Evolutionary conservation across 1,140 invertebrate genomes (phyloP).

Genomic region (Macrobrachium nipponense): DNA sequence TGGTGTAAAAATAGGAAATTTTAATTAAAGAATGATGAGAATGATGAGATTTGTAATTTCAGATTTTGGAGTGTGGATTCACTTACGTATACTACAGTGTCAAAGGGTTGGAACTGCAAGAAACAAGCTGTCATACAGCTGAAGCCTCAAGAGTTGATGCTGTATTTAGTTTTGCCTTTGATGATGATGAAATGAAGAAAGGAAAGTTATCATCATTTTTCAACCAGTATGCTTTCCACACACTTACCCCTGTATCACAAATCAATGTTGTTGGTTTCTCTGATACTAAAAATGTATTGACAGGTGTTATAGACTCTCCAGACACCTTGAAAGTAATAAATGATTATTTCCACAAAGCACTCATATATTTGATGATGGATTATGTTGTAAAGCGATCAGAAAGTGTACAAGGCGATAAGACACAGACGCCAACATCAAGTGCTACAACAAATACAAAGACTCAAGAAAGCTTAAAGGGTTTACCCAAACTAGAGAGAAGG

Average conservation of each 20-base stretch:
- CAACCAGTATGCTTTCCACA: constrained; percentile 64
- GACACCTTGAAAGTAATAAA: constrained; percentile 68
- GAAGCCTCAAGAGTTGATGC: constrained; percentile 72
- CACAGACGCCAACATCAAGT: neutral
- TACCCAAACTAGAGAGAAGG: constrained; percentile 47
- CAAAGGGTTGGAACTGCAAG: constrained; percentile 72
- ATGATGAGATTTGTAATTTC: neutral
- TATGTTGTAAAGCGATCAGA: constrained; percentile 66
- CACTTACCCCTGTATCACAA: constrained; percentile 63
- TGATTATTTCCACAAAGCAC: constrained; percentile 68
- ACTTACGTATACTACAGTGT: constrained; percentile 69
- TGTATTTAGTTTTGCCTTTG: constrained; percentile 70
- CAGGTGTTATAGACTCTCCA: constrained; percentile 70
- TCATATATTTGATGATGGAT: constrained; percentile 70
- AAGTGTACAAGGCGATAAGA: neutral
- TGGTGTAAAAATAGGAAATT: too few relatives aligned
- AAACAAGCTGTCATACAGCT: constrained; percentile 72
- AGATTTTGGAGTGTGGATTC: constrained; percentile 69
- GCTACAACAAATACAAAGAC: constrained; percentile 6
- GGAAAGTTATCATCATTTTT: constrained; percentile 22
- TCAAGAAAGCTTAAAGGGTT: constrained; percentile 39
- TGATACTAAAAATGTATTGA: constrained; percentile 71
- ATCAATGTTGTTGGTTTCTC: constrained; percentile 67
- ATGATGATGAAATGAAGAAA: constrained; percentile 26
- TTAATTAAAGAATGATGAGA: too few relatives aligned